Evolutionary conservation across 2,113 vertebrate species (phyloP).

Genomic region (Todiramphus saurophagus): DNA sequence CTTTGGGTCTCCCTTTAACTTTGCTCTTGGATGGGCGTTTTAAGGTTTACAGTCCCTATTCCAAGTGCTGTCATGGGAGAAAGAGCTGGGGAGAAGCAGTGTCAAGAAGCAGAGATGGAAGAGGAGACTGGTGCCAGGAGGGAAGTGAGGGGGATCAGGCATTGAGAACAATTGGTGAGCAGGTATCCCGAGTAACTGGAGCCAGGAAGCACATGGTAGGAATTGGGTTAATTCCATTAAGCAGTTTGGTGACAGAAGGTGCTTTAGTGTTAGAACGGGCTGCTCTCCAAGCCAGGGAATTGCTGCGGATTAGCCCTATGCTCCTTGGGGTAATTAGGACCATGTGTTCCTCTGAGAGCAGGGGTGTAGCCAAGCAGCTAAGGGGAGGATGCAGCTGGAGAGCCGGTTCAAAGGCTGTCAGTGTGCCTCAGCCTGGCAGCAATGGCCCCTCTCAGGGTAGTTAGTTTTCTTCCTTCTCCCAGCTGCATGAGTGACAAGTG

Average conservation of each 20-base stretch:
- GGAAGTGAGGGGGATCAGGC: constrained; percentile 60
- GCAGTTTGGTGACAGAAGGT: constrained; percentile 87
- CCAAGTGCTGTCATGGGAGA: neutral
- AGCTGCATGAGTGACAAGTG: neutral
- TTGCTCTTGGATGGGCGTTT: neutral
- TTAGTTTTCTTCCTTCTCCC: neutral
- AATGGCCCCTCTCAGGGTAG: constrained; percentile 4
- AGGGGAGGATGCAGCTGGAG: constrained; percentile 63
- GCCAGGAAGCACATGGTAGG: constrained; percentile 78
- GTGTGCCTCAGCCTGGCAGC: constrained; percentile 36
- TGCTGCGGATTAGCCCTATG: constrained; percentile 78
- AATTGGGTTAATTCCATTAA: constrained; percentile 89
- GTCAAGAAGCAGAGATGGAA: neutral
- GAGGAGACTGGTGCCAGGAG: neutral
- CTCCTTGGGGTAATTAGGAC: constrained; percentile 81
- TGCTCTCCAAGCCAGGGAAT: constrained; percentile 75
- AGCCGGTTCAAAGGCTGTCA: constrained; percentile 27
- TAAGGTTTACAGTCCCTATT: neutral
- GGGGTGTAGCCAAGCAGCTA: constrained; percentile 68
- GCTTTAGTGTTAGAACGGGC: constrained; percentile 82
- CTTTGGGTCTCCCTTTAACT: neutral
- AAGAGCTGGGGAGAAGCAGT: neutral
- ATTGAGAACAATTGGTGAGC: constrained; percentile 70
- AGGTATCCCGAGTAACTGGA: constrained; percentile 77
- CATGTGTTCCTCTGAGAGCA: constrained; percentile 79